Evolutionary conservation across 2,888 invertebrate species (phyloP).

Genomic region (Selenia dentaria): DNA sequence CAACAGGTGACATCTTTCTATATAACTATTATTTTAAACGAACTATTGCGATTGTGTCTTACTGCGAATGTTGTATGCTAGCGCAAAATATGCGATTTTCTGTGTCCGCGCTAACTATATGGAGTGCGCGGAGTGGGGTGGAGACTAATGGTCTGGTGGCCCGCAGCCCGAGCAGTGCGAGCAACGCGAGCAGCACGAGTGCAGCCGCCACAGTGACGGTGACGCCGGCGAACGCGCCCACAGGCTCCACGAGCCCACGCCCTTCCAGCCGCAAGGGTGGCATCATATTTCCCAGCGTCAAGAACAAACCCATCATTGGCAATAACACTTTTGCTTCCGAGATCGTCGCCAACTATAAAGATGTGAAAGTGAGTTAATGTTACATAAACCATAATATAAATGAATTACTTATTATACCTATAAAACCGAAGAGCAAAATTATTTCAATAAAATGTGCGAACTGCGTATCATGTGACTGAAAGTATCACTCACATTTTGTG

Average conservation of each 20-base stretch:
- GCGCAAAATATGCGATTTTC: conserved; percentile 27
- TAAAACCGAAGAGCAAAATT: no score
- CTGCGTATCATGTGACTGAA: no score
- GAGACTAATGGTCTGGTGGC: conserved; percentile 70
- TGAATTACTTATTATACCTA: neutral
- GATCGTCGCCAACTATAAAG: conserved; percentile 90
- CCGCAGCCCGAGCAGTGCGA: conserved; percentile 77
- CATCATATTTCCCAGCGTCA: conserved; percentile 95
- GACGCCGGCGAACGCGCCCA: conserved; percentile 59
- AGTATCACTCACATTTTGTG: no score
- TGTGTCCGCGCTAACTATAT: conserved; percentile 21
- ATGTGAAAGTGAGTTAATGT: conserved; percentile 89
- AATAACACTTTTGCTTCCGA: conserved; percentile 94
- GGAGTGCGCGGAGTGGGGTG: conserved; percentile 39
- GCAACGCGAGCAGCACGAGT: conserved; percentile 36
- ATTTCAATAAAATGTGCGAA: no score
- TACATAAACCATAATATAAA: conserved; percentile 45
- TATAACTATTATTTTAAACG: conserved; percentile 34
- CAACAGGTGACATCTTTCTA: conserved; percentile 76
- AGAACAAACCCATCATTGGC: conserved; percentile 94
- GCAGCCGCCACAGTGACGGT: conserved; percentile 65
- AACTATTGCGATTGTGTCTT: conserved; percentile 45
- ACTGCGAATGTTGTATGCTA: conserved; percentile 38
- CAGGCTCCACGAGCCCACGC: conserved; percentile 68
- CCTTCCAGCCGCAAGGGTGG: conserved; percentile 88